Evolutionary conservation across 1,140 invertebrate species (phyloP).

Genomic region (Idris sp.): DNA sequence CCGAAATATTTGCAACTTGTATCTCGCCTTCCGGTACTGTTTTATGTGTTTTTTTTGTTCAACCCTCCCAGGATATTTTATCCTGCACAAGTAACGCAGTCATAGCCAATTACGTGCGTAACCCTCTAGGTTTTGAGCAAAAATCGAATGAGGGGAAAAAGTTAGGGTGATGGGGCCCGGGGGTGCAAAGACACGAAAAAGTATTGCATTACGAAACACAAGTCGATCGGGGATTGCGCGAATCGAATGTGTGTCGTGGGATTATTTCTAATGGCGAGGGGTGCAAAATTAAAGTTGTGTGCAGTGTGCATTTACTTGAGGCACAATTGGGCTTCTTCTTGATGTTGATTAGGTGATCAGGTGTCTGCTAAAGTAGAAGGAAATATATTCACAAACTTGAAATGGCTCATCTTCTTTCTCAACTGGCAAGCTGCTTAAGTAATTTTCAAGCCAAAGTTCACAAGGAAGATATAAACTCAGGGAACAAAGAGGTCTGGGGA

Average conservation of each 20-base stretch:
- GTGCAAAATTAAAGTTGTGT: too few species aligned
- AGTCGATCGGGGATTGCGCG: conserved; percentile 36
- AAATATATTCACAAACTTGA: conserved; percentile 2
- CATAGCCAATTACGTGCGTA: conserved; percentile 50
- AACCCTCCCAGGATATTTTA: conserved; percentile 22
- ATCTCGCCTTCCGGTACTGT: not conserved
- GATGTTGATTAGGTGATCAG: conserved; percentile 45
- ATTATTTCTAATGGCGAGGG: conserved; percentile 55
- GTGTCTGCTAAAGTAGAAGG: conserved; percentile 16
- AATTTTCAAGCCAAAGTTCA: too few species aligned
- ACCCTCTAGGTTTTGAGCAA: conserved; percentile 30
- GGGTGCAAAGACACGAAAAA: conserved; percentile 35
- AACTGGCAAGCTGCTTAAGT: too few species aligned
- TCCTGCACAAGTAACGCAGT: conserved; percentile 44
- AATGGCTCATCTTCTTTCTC: too few species aligned
- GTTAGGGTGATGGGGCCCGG: conserved; percentile 24
- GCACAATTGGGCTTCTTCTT: too few species aligned
- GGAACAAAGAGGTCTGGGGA: too few species aligned
- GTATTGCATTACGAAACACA: conserved; percentile 37
- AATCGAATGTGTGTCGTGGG: conserved; percentile 53
- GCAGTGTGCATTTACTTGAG: too few species aligned
- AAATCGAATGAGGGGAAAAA: conserved; percentile 34
- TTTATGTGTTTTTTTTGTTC: too few species aligned
- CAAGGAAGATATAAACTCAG: too few species aligned
- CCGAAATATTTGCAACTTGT: not conserved